These are phyloP conservation scores for Bos indicus DNA, from an alignment of 2,113 vertebrate genomes.

Conservation along the genomic window DNA sequence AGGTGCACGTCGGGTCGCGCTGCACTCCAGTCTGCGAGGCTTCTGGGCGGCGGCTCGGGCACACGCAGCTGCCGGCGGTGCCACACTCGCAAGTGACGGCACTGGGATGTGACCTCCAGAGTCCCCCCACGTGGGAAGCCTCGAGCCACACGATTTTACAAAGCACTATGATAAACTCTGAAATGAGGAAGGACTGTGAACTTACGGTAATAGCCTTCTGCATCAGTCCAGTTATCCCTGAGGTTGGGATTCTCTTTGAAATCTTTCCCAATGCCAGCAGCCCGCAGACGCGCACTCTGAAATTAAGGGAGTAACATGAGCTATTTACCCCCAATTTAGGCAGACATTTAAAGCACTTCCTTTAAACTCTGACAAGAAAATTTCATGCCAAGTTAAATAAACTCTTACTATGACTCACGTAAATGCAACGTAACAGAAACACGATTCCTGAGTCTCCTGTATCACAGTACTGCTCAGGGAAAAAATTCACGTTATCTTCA, in stretches of 20 bases:
- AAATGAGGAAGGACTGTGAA: conserved; percentile 24
- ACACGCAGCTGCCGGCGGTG: not conserved
- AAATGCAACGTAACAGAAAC: not conserved
- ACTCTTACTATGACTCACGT: not conserved
- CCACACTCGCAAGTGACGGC: not conserved
- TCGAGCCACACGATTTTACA: not conserved
- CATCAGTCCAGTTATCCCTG: conserved; percentile 99
- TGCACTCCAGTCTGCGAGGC: not conserved
- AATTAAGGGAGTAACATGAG: conserved; percentile 49
- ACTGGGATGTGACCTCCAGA: not conserved
- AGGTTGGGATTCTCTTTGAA: conserved; percentile 99
- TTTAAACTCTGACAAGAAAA: not conserved
- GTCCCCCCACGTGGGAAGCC: not conserved
- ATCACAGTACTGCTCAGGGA: not conserved
- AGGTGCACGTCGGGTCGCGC: not conserved
- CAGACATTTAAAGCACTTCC: not conserved
- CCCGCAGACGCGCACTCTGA: conserved; percentile 95
- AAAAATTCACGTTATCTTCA: not conserved
- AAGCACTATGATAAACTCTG: not conserved
- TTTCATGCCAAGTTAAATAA: not conserved
- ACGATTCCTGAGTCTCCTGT: not conserved
- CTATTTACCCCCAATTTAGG: not conserved
- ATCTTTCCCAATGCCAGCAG: conserved; percentile 97
- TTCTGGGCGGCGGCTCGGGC: not conserved
- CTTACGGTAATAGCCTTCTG: conserved; percentile 99